phyloP scores from a whole-genome alignment of 37 sponge, comb jelly and placozoan species.

The Hexactinellida sp. region DNA sequence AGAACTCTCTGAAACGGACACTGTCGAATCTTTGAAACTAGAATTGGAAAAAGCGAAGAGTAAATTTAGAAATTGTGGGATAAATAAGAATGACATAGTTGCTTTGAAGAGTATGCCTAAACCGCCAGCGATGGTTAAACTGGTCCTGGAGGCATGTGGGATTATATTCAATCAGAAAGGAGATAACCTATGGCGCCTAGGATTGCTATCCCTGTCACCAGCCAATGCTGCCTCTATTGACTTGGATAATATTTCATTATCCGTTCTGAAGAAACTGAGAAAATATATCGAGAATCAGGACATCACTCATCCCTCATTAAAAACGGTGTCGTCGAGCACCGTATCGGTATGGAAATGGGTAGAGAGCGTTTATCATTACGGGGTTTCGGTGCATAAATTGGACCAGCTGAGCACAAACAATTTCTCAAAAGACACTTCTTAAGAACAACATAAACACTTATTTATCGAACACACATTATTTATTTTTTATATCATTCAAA shows the following conservation, averaged over 20 bases:
- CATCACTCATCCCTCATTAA: not conserved
- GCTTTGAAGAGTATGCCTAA: not conserved
- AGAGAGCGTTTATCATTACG: not conserved
- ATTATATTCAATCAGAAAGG: not conserved
- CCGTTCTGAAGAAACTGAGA: not conserved
- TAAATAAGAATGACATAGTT: not conserved
- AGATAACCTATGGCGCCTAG: not conserved
- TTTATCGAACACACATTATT: too few relatives aligned
- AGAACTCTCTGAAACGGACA: not conserved
- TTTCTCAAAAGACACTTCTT: not conserved
- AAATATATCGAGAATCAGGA: not conserved
- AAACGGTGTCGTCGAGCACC: not conserved
- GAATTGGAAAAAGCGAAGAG: not conserved
- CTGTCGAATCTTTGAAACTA: not conserved
- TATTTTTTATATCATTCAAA: too few relatives aligned
- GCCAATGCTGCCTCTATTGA: not conserved
- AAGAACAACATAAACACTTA: too few relatives aligned
- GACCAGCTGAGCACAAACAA: not conserved
- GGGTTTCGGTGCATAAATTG: not conserved
- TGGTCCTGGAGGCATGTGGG: not conserved
- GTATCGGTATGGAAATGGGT: not conserved
- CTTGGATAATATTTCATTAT: not conserved
- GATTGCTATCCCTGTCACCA: not conserved
- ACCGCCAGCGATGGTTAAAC: not conserved
- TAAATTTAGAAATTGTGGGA: not conserved